Evolutionary conservation across 2,797 vertebrate species (phyloP), one percentile per base, ranked within the genome.

Genomic region (Chrosomus eos): DNA sequence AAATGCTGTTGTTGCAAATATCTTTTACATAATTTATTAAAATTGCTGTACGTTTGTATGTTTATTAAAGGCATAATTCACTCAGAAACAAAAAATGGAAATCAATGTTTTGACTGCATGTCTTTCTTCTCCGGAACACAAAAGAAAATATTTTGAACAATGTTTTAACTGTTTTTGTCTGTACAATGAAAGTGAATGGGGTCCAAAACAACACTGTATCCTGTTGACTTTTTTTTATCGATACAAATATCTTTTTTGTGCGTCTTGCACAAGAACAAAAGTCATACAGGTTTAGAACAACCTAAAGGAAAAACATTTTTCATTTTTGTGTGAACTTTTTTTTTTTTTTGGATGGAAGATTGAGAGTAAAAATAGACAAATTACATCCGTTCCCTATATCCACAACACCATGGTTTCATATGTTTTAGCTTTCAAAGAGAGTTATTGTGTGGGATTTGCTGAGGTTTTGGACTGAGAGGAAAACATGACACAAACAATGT

Each of bases 401-500:
- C 64, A 48, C 66, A 78, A 19, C 64, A 48, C 2, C n/a, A 71
- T 78, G 51, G 53, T 48, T 79, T 84, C 33, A n/a, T 71, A 36
- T 64, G 40, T 71, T 66, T 51, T 38, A 40, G 40, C n/a, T 23
- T 45, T 64, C 83, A 58, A 14, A 76, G 19, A 75, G 28, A 72
- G 76, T 80, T 58, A 78, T 84, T 87, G 19, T 80, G 62, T 87
- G 75, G 45, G 28, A 80, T 80, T 77, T 79, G 75, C 66, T 64
- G 87, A 84, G 82, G 88, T 79, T 83, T 85, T 70, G 72, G 43
- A 64, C 60, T 26, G 51, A 45, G 48, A 58, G 33, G 53, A 84
- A 78, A 75, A 83, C 51, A 71, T 19, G 21, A 71, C 82, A 55
- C 81, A 74, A 87, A 86, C 79, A 81, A 81, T 77, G 62, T 76